Conservation (phyloP, 2,113 vertebrate genomes). For the Ursus arctos region DNA sequence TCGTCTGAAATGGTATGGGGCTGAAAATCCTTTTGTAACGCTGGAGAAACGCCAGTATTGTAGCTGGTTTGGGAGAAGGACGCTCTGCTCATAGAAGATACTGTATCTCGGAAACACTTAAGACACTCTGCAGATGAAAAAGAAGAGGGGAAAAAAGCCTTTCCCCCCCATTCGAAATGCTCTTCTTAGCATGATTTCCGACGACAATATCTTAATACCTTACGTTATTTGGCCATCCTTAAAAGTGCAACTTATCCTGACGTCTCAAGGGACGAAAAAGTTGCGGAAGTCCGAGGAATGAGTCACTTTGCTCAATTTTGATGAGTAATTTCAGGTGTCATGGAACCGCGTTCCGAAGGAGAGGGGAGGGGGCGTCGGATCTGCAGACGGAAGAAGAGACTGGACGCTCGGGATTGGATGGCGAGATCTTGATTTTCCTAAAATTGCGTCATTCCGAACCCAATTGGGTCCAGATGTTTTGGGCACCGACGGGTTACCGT, state of each 20-base stretch:
- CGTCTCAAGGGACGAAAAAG: constrained; percentile 36
- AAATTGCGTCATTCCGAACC: constrained; percentile 76
- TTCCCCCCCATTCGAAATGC: accelerated
- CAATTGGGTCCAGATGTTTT: constrained; percentile 68
- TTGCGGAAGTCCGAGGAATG: constrained; percentile 73
- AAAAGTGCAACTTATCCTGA: constrained; percentile 40
- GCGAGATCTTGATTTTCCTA: constrained; percentile 27
- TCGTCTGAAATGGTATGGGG: not conserved
- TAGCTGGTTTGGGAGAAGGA: not conserved
- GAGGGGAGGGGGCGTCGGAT: constrained; percentile 71
- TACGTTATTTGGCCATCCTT: not conserved
- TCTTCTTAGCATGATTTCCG: not conserved
- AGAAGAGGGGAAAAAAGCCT: too few relatives aligned
- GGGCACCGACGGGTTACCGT: constrained; percentile 71
- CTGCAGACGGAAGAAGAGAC: constrained; percentile 26
- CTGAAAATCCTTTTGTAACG: not conserved
- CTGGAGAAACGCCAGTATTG: not conserved
- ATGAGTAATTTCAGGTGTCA: constrained; percentile 81
- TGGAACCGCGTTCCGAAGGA: not conserved
- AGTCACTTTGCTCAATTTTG: constrained; percentile 72
- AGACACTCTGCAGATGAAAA: not conserved
- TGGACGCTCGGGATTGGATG: constrained; percentile 61
- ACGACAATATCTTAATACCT: not conserved
- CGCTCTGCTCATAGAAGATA: not conserved
- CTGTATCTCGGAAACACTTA: not conserved